A percentile compares a stretch with the other conserved stretches of the same genome.
These are phyloP conservation scores for Rugalucina vietnamica DNA, from an alignment of 2,888 invertebrate genomes.

Conservation along the genomic window DNA sequence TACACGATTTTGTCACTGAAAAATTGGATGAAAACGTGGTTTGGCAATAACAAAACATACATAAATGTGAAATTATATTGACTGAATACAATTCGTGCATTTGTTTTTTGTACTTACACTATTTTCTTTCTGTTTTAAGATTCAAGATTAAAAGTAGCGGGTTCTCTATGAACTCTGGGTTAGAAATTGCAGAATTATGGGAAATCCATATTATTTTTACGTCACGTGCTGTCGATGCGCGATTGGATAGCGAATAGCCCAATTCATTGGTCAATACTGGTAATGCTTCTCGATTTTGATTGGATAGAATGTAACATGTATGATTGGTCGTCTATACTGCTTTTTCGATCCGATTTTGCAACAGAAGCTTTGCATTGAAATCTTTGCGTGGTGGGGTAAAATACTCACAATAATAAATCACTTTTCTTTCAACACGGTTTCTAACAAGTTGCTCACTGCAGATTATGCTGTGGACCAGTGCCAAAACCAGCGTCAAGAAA, in stretches of 20 bases:
- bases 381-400: constrained; percentile 12
- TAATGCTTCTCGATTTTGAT: not conserved
- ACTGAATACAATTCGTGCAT: too few relatives aligned
- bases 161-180: constrained; percentile 60
- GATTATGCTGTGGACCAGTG: too few relatives aligned
- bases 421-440: not conserved
- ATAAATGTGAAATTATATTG: too few relatives aligned
- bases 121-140: constrained; percentile 40
- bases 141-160: constrained; percentile 51
- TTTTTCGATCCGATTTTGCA: constrained; percentile 44
- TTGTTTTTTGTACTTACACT: not conserved
- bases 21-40: too few relatives aligned
- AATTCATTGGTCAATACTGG: constrained; percentile 54
- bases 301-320: constrained; percentile 11
- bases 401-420: not conserved
- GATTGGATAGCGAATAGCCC: constrained; percentile 53
- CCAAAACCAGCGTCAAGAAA: too few relatives aligned
- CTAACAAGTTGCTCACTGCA: too few relatives aligned
- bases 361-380: constrained; percentile 6
- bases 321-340: constrained; percentile 38
- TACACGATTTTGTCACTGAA: too few relatives aligned
- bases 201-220: constrained; percentile 33
- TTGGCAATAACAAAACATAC: too few relatives aligned
- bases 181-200: constrained; percentile 11
- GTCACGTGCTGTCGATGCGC: constrained; percentile 30